Evolutionary conservation across 2,797 vertebrate species (phyloP), one percentile per base, ranked within the genome.

Genomic region (Pterois miles): DNA sequence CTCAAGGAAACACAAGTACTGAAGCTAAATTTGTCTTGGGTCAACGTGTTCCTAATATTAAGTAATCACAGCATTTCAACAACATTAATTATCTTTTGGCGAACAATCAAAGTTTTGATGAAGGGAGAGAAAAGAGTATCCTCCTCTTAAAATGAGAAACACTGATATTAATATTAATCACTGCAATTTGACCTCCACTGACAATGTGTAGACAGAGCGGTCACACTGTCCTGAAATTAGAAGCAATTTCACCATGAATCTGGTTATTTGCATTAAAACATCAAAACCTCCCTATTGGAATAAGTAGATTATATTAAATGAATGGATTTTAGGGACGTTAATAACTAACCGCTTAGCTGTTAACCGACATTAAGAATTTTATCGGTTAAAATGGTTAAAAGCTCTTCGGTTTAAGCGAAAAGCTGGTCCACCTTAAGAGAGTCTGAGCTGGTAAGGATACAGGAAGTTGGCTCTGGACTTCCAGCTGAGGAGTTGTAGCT

Each of bases 181-280:
- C 54, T 22, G 76, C 82, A 89, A 88, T 86, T 40, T 83, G 74
- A 84, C 76, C 84, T 65, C 59, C n/a, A 13, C 34, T 23, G 18
- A 80, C 11, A 27, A 13, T 20, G 16, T 33, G 43, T 29, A 33
- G 18, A 43, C 40, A 43, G 40, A 43, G 40, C 11, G 36, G 29
- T 80, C 60, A 79, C 57, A 12, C 22, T 71, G 67, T 27, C 16
- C 34, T 53, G n/a, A 74, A 56, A 60, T 64, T 34, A 50, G 16
- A 50, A 75, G 64, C 18, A 48, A 13, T 46, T 54, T 57, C 22
- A 53, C 29, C 71, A 79, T 27, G 16, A 64, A 73, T 84, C 48
- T 50, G 46, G 1, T 46, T 14, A 8, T 58, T 57, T 67, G 60
- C 52, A 54, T 65, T 29, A 29, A 56, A 74, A 8, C 9, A 40